Conservation (phyloP, 2,113 vertebrate genomes). For the Zootoca vivipara region DNA sequence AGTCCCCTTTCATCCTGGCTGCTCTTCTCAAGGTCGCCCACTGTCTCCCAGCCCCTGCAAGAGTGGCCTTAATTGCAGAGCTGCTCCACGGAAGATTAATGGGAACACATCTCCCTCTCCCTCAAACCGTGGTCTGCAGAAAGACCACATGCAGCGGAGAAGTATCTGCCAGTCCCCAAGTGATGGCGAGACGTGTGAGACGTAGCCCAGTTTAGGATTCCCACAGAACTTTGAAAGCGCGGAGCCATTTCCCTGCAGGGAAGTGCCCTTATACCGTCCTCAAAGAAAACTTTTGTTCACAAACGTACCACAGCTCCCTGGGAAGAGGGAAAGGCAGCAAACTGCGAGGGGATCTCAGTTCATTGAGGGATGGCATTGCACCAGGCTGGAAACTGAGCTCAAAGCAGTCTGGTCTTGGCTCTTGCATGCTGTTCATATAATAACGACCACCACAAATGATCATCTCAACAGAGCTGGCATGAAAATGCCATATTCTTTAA, state of each 20-base stretch:
- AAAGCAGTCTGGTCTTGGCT: neutral
- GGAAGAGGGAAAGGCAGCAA: neutral
- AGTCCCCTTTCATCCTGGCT: neutral
- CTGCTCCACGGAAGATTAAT: neutral
- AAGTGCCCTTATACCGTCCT: neutral
- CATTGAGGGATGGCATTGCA: neutral
- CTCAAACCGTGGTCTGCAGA: neutral
- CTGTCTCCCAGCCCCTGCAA: neutral
- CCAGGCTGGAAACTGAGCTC: neutral
- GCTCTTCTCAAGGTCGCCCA: slow-evolving; percentile 44
- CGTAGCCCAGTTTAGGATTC: neutral
- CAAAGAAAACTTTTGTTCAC: neutral
- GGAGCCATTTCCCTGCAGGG: neutral
- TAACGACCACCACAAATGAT: too few species aligned
- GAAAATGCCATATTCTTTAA: neutral
- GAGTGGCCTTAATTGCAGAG: neutral
- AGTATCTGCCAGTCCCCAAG: neutral
- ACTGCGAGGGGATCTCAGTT: neutral
- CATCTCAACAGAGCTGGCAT: neutral
- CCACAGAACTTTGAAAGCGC: neutral
- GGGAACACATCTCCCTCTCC: neutral
- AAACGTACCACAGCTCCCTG: neutral
- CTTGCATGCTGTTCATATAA: neutral
- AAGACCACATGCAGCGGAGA: neutral
- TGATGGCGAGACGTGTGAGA: fast-evolving